A percentile compares a stretch with the other conserved stretches of the same genome.
These are phyloP conservation scores for Luperina testacea DNA, from an alignment of 2,888 invertebrate genomes.

Conservation along the genomic window DNA sequence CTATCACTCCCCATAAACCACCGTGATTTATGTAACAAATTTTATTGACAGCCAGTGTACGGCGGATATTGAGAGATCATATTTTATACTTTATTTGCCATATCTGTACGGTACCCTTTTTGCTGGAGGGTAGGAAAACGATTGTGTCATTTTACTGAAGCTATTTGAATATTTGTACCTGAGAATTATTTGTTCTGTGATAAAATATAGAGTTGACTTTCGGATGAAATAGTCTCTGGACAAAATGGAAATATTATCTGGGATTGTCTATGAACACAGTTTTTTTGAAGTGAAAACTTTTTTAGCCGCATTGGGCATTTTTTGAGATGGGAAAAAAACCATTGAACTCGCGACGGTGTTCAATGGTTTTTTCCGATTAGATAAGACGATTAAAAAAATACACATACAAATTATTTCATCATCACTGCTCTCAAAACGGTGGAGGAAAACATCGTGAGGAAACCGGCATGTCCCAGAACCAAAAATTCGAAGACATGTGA, in stretches of 20 bases:
- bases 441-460: too few relatives aligned
- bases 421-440: too few relatives aligned
- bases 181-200: conserved; percentile 51
- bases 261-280: background rate
- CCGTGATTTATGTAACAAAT: conserved; percentile 72
- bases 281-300: background rate
- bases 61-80: conserved; percentile 72
- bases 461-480: too few relatives aligned
- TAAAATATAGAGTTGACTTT: conserved; percentile 29
- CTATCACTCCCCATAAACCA: conserved; percentile 69
- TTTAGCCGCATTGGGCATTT: too few relatives aligned
- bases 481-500: too few relatives aligned
- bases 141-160: conserved; percentile 52
- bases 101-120: conserved; percentile 55
- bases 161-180: conserved; percentile 51
- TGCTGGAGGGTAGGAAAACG: conserved; percentile 45
- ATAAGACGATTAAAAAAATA: too few relatives aligned
- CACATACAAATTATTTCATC: too few relatives aligned
- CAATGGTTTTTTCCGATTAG: too few relatives aligned
- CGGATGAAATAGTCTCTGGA: conserved; percentile 3
- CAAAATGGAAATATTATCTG: background rate
- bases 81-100: conserved; percentile 74
- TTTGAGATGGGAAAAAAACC: too few relatives aligned
- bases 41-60: conserved; percentile 71
- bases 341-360: too few relatives aligned